Conservation (phyloP, 2,888 invertebrate genomes). For the Catocala sponsa region DNA sequence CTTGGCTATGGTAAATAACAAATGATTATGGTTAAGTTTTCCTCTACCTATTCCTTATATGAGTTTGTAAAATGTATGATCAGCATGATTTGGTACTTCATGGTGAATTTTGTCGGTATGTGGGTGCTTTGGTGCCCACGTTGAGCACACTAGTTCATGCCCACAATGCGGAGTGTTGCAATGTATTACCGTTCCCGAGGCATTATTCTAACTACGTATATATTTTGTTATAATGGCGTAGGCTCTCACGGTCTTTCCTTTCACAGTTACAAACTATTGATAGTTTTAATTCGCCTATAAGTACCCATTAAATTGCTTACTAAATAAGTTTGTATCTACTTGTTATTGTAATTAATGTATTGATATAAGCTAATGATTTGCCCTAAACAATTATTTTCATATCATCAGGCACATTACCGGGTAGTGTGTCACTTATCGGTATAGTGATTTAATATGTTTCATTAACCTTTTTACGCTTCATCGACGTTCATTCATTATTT, state of each 20-base stretch:
- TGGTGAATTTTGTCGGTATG: neutral
- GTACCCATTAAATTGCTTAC: no score
- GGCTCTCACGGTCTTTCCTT: slow-evolving; percentile 27
- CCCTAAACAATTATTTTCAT: slow-evolving; percentile 1
- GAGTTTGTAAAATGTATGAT: neutral
- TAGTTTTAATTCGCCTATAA: neutral
- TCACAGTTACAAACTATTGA: slow-evolving; percentile 22
- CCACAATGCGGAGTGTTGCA: slow-evolving; percentile 19
- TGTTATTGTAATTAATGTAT: slow-evolving; percentile 6
- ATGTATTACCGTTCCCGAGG: slow-evolving; percentile 10
- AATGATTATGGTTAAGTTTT: no score
- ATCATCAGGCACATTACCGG: neutral
- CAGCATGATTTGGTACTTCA: neutral
- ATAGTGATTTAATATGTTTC: slow-evolving; percentile 1
- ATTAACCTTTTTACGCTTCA: neutral
- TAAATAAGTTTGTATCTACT: slow-evolving; percentile 4
- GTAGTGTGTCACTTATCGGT: neutral
- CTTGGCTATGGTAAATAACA: no score
- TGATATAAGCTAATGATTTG: neutral
- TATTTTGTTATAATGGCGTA: slow-evolving; percentile 30
- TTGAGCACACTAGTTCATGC: slow-evolving; percentile 9
- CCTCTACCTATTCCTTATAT: no score
- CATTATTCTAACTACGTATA: slow-evolving; percentile 13
- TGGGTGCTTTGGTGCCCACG: slow-evolving; percentile 1
- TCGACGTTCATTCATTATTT: slow-evolving; percentile 1